phyloP scores from a whole-genome alignment of 2,797 vertebrate genomes.

The Kryptolebias ocellatus region DNA sequence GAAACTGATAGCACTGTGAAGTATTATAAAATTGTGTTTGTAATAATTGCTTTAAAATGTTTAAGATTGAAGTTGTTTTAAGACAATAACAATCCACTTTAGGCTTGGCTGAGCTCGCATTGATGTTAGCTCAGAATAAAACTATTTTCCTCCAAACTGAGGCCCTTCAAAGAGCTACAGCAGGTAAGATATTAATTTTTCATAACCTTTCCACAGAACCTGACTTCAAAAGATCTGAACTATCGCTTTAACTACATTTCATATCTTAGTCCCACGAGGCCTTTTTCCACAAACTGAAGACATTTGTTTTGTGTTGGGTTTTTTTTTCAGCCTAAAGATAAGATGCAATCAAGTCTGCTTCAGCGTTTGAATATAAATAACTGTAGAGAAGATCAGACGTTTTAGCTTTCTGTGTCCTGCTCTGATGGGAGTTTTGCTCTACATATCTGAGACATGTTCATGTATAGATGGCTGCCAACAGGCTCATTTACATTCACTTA shows the following conservation, averaged over 20 bases:
- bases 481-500: conserved; percentile 40
- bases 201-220: not conserved
- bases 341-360: conserved; percentile 55
- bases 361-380: conserved; percentile 24
- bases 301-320: conserved; percentile 22
- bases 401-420: conserved; percentile 33
- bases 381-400: conserved; percentile 40
- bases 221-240: not conserved
- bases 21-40: too few species aligned
- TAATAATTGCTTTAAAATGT: not conserved
- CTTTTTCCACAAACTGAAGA: conserved; percentile 29
- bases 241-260: not conserved
- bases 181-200: not conserved
- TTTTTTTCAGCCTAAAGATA: conserved; percentile 31
- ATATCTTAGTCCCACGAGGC: not conserved
- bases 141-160: not conserved
- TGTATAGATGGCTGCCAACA: conserved; percentile 35
- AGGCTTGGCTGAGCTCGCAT: not conserved
- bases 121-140: not conserved
- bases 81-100: not conserved
- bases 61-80: not conserved
- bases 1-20: too few species aligned
- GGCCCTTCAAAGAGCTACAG: not conserved
- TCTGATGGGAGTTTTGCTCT: conserved; percentile 46
- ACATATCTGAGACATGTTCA: conserved; percentile 44